phyloP scores from a whole-genome alignment of 2,888 invertebrate species.

The Mesopsocus fuscifrons region DNA sequence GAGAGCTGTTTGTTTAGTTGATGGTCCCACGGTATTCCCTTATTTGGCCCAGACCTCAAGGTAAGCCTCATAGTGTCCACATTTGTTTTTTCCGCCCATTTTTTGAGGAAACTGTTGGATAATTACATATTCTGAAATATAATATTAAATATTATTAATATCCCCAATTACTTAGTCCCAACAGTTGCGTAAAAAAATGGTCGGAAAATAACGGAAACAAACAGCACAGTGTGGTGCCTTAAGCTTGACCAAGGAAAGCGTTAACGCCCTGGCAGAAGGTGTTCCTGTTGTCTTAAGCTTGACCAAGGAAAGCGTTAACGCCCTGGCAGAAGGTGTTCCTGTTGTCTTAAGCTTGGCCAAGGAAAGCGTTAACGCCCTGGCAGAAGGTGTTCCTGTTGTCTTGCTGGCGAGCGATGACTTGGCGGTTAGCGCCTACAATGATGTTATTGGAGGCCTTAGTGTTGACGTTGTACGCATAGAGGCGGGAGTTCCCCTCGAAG shows the following conservation, averaged over 20 bases:
- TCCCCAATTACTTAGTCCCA: too few species aligned
- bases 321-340: constrained; percentile 4
- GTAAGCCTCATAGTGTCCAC: too few species aligned
- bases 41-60: too few species aligned
- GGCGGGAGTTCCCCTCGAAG: not conserved
- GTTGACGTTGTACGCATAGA: not conserved
- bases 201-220: too few species aligned
- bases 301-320: not conserved
- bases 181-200: too few species aligned
- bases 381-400: constrained; percentile 7
- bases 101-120: too few species aligned
- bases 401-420: not conserved
- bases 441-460: constrained; percentile 4
- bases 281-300: not conserved
- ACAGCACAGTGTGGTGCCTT: too few species aligned
- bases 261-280: constrained; percentile 1
- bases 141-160: too few species aligned
- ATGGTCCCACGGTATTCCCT: too few species aligned
- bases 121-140: too few species aligned
- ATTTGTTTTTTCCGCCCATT: too few species aligned
- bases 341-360: not conserved
- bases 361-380: not conserved
- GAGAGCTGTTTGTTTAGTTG: too few species aligned
- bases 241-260: not conserved
- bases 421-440: not conserved